Base-by-base conservation (phyloP, 35 echinoderm and acorn worm species). In the Lytechinus pictus region DNA sequence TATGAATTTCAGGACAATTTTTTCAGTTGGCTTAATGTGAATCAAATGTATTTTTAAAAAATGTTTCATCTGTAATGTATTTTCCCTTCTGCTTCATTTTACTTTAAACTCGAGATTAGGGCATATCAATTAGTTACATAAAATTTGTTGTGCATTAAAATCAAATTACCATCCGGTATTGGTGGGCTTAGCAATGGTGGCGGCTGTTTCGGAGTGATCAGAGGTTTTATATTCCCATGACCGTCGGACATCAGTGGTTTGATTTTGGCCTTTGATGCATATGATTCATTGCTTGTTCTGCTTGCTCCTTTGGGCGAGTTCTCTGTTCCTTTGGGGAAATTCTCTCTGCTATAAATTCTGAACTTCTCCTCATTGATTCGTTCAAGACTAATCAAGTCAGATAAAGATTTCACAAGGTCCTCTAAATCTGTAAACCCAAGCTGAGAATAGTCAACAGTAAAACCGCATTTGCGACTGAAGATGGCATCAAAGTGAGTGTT, bases 401-500 rank as follows among this genome's bases (percentile, higher is more conserved):
- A 29, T 92, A 97, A 87, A 94, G 91, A 92, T 61, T 94, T 95
- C 10, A 97, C 94, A 87, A 99, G 61, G 27, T 98, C 96, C 56
- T 71, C 55, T 10, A 97, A 92, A 28, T 54, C 93, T 6, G 96
- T 56, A 52, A 97, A 99, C 7, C 97, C 97, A 13, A 99, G 92
- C 92, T 95, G 97, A 10, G 16, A 94, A 87, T 93, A 99, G 61
- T 96, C 87, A 0, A 99, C 96, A 12, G 86, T 58, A 72, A 98
- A 96, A 28, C 96, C 96, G 79, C 95, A 96, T 61, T 95, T 89
- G 55, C 93, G 86, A 9, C 66, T 52, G 66, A 97, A 99, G 21
- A 95, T 29, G 14, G 27, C n/a, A 28, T 97, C 61, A 94, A 99
- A 99, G 28, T 97, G 94, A 28, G 94, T 58, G 54, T 95, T 97